Evolutionary conservation across 2,113 vertebrate genomes (phyloP), one percentile per base, ranked within the genome.

Genomic region (Rhea americana): DNA sequence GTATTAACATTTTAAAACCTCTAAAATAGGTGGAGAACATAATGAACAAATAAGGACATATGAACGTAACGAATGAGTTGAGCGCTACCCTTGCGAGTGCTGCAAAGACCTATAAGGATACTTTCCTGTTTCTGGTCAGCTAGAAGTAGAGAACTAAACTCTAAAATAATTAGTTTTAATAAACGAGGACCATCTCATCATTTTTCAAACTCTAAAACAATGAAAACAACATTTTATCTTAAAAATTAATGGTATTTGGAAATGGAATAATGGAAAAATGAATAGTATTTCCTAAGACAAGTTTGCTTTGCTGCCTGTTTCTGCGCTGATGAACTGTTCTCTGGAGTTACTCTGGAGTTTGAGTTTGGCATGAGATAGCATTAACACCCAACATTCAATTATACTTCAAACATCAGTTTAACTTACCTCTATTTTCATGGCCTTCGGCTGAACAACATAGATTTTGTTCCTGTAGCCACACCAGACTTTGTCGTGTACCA

Each of bases 391-490:
- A 75, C 19, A 65, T 24, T 72, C 26, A 58, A 24, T 66, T 61
- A 47, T 30, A 37, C 8, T 72, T 86, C 24, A 35, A 87, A 84
- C 50, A 70, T 5, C 56, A 63, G 25, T 90, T 68, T 39, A 85
- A 96, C 96, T 96, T 95, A 98, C 99, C 99, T 99, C 99, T 90
- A 99, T 99, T 97, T 98, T 99, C 99, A 99, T 99, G 95, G 99
- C 99, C 97, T 99, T 99, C 65, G 99, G 99, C 61, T 99, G 99
- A 80, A 99, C 98, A 96, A 99, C 99, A 45, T 98, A 99, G 95
- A 99, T 99, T 97, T 99, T 99, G 97, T 99, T 99, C 96, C 98
- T 98, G 97, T 98, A 99, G 92, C 99, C 99, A 84, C 99, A 99
- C 99, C 99, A 99, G 95, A 99, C 99, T 97, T 98, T 99, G 97